phyloP scores from a whole-genome alignment of 2,113 vertebrate genomes.

The Lampris megalopsis region DNA sequence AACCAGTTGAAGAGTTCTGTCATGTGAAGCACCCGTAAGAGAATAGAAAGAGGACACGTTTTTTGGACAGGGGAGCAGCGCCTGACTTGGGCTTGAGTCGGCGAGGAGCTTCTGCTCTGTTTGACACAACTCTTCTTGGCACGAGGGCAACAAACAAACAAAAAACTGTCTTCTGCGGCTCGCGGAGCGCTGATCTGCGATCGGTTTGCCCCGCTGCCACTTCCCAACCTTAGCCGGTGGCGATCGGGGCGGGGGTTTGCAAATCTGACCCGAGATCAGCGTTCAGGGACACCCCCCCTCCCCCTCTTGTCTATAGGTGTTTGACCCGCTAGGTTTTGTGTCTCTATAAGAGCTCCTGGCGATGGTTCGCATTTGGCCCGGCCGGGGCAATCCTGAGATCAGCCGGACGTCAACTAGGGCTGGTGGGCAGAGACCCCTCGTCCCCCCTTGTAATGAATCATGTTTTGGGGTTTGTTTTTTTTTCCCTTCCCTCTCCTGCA shows the following conservation, averaged over 20 bases:
- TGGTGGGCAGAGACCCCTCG: slow-evolving; percentile 78
- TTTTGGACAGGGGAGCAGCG: not conserved
- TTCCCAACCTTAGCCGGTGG: slow-evolving; percentile 5
- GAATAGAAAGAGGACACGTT: too few relatives aligned
- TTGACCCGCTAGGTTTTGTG: slow-evolving; percentile 28
- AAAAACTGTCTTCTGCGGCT: too few relatives aligned
- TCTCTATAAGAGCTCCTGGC: slow-evolving; percentile 57
- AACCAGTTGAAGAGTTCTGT: slow-evolving; percentile 10
- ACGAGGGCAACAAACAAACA: not conserved
- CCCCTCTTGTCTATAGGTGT: slow-evolving; percentile 50
- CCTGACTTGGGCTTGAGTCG: slow-evolving; percentile 7
- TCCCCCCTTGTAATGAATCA: slow-evolving; percentile 55
- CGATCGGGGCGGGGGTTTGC: not conserved
- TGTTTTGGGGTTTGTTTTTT: not conserved
- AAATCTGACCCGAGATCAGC: slow-evolving; percentile 15
- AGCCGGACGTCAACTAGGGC: slow-evolving; percentile 70
- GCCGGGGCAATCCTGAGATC: slow-evolving; percentile 65
- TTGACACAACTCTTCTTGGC: slow-evolving; percentile 25
- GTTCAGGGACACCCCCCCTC: slow-evolving; percentile 49
- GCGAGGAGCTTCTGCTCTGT: slow-evolving; percentile 40
- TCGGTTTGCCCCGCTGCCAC: slow-evolving; percentile 8
- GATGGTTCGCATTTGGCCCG: slow-evolving; percentile 54
- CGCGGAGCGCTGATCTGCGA: slow-evolving; percentile 1
- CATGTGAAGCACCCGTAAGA: not conserved
- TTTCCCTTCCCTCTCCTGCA: slow-evolving; percentile 62